Base-by-base conservation (phyloP, 2,888 invertebrate species). In the Drosophila greeni region DNA sequence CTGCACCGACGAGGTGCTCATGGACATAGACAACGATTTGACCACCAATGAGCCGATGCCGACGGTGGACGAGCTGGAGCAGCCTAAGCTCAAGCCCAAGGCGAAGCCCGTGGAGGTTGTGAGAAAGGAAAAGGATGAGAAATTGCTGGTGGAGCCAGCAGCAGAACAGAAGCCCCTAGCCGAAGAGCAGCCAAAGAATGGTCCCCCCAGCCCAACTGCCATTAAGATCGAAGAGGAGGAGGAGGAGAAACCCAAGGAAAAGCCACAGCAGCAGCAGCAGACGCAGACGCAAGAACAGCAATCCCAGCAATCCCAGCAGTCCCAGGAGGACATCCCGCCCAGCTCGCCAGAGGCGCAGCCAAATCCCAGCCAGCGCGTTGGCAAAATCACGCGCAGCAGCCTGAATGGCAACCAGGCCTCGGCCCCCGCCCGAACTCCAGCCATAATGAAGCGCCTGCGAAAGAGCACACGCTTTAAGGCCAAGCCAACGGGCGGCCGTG, bases 381-480 rank as follows among this genome's bases (percentile, higher is more conserved):
- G 70, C 4, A 79, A 79, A 11, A 51, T 77, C 2, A 79, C 79
- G 1, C 60, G 79, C 7, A 77, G 74, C 64, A 82, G 66, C 53
- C 26, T 82, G 1, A 79, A 79, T 23, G 79, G 79, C 26, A 56
- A 24, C 29, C 61, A 49, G 20, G 16, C 18, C 8, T 23, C 40
- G 20, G 1, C 33, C 11, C 18, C 43, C 1, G 20, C 66, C 0
- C 66, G 76, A 12, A 73, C 79, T 11, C 84, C 81, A 9, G 71
- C 70, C 6, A 71, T 84, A 0, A 66, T 84, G 7, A 84, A 82
- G 20, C 72, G 81, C 0, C 45, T 81, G 23, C 68, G 81, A 3
- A 84, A 81, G 45, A 81, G 81, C 57, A 81, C 84, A 24, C 84
- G 81, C 23, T 81, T 84, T 34, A 84, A 84, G 23, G 51, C 82